Conservation (phyloP, 1,140 invertebrate genomes). For the Dendrolimus punctatus region DNA sequence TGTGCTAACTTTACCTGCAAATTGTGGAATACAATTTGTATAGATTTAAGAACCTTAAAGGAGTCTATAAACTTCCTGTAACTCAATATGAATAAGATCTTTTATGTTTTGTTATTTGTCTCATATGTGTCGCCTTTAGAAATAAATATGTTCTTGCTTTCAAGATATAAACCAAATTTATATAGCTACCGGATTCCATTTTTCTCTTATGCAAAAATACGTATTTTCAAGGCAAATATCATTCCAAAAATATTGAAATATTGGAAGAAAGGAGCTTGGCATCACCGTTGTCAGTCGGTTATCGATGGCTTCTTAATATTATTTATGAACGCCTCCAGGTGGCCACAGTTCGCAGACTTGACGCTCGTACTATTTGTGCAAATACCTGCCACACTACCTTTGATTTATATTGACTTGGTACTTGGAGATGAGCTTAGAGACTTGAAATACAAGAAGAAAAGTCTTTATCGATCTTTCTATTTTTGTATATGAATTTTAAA, state of each 20-base stretch:
- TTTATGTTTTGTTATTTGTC: too few species aligned
- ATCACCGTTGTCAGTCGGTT: conserved; percentile 38
- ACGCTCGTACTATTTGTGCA: conserved; percentile 40
- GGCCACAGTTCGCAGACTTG: conserved; percentile 13
- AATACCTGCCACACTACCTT: conserved; percentile 15
- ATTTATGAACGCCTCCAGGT: conserved; percentile 39
- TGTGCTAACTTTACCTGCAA: too few species aligned
- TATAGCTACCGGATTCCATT: too few species aligned
- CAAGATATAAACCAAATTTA: background rate
- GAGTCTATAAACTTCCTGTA: too few species aligned
- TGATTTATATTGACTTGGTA: conserved; percentile 39
- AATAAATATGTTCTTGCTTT: background rate
- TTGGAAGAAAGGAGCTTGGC: conserved; percentile 24
- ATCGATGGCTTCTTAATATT: conserved; percentile 57
- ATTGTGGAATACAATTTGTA: too few species aligned
- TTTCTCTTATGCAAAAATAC: background rate
- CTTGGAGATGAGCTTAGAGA: conserved; percentile 5
- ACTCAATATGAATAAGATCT: too few species aligned
- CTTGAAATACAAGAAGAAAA: too few species aligned
- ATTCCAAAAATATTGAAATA: conserved; percentile 33
- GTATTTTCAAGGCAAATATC: conserved; percentile 1
- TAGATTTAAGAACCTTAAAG: too few species aligned
- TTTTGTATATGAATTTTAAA: too few species aligned
- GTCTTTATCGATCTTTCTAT: too few species aligned
- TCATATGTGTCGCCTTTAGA: background rate